Conservation (phyloP, 2,797 vertebrate genomes). For the Acipenser oxyrinchus region DNA sequence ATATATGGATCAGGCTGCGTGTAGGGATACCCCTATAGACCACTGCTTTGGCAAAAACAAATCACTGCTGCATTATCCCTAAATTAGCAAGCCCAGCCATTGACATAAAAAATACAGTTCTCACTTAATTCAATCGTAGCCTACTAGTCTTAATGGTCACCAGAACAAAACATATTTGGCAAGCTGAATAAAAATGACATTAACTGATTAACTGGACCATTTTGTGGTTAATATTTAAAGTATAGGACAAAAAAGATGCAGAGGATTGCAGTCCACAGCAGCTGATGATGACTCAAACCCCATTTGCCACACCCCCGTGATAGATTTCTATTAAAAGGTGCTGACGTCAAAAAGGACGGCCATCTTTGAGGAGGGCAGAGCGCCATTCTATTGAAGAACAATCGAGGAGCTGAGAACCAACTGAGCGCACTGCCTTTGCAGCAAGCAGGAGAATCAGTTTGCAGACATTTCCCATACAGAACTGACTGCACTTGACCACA, state of each 20-base stretch:
- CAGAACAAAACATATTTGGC: no score
- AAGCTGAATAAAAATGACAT: no score
- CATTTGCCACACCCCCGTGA: conserved; percentile 40
- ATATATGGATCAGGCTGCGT: conserved; percentile 48
- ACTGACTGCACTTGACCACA: conserved; percentile 44
- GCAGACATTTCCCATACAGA: conserved; percentile 40
- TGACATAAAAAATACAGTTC: not conserved
- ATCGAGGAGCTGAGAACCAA: conserved; percentile 66
- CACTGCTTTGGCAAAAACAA: conserved; percentile 47
- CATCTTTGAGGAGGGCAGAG: conserved; percentile 89
- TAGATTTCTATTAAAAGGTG: conserved; percentile 85
- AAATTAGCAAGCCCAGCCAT: not conserved
- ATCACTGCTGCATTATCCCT: conserved; percentile 31
- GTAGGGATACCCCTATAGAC: conserved; percentile 53
- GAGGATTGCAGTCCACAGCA: conserved; percentile 34
- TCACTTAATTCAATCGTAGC: no score
- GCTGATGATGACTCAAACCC: conserved; percentile 48
- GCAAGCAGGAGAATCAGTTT: conserved; percentile 37
- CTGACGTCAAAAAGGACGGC: conserved; percentile 90
- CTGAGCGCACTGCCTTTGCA: conserved; percentile 68
- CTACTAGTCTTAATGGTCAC: no score
- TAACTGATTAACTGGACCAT: not conserved
- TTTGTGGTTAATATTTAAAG: not conserved
- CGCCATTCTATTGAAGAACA: conserved; percentile 79
- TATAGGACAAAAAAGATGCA: conserved; percentile 16